Conservation (phyloP, 2,888 invertebrate species). For the Laspeyria flexula region DNA sequence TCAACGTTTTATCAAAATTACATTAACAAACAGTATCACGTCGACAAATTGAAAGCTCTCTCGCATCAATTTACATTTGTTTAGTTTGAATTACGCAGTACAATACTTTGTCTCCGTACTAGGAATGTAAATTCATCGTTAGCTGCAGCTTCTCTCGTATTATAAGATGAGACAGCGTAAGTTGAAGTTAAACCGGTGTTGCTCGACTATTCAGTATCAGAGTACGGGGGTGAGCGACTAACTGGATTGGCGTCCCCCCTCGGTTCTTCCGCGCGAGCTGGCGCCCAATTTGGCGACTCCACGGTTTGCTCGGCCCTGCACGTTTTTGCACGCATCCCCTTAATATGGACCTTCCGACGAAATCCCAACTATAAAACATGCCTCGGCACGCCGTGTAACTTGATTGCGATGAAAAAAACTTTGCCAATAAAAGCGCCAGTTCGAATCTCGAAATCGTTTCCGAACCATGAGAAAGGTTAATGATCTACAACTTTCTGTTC, state of each 20-base stretch:
- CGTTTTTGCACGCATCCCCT: slow-evolving; percentile 71
- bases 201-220: slow-evolving; percentile 41
- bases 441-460: slow-evolving; percentile 39
- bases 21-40: slow-evolving; percentile 50
- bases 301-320: slow-evolving; percentile 56
- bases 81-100: slow-evolving; percentile 54
- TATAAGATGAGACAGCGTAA: slow-evolving; percentile 48
- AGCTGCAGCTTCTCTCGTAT: slow-evolving; percentile 36
- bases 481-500: slow-evolving; percentile 43
- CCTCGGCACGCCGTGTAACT: slow-evolving; percentile 37
- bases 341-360: slow-evolving; percentile 52
- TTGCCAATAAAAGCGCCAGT: slow-evolving; percentile 48
- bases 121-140: slow-evolving; percentile 41
- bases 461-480: slow-evolving; percentile 40
- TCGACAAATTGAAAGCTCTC: slow-evolving; percentile 45
- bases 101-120: slow-evolving; percentile 44
- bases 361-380: slow-evolving; percentile 49
- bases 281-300: slow-evolving; percentile 68
- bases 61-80: slow-evolving; percentile 57
- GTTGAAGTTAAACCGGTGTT: slow-evolving; percentile 51
- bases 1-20: slow-evolving; percentile 40
- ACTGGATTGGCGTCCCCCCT: slow-evolving; percentile 61
- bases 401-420: slow-evolving; percentile 50
- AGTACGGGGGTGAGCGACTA: slow-evolving; percentile 50
- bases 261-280: slow-evolving; percentile 63